Base-by-base conservation (phyloP, 2,113 vertebrate species). In the Fukomys damarensis region DNA sequence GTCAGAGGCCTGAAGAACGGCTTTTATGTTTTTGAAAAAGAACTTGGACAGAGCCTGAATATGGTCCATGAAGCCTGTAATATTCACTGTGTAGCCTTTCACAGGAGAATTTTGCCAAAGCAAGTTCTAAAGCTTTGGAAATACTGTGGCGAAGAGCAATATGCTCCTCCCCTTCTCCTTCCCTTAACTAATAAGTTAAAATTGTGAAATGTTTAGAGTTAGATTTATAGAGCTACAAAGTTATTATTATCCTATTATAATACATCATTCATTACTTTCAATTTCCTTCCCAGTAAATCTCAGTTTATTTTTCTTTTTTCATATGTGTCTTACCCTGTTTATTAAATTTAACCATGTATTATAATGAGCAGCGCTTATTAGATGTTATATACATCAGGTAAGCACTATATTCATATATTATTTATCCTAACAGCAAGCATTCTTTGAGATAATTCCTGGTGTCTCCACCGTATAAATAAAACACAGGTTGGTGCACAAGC, bases 21-120 rank as follows among this genome's bases (percentile, higher is more conserved):
- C 38, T 94, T 84, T 97, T 41, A 76, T 7, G 30, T 63, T 94
- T 97, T 76, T 49, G 2, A 32, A 76, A 52, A 46, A 81, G n/a
- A 35, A 68, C 2, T 19, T 52, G n/a, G 19, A 32, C 14, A 91
- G 54, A 90, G 19, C 7, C 28, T 54, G 7, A 38, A 49, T 54
- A 9, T 68, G 28, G 43, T 46, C 14, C 12, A 0, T 84, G 65
- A 74, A 94, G 22, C 32, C 65, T 80, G 4, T 84, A 81, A 63
- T 68, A 54, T 58, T 87, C 63, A 85, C 19, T 74, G 8, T 6
- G 24, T 80, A 8, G 7, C 12, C 65, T 68, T 82, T 84, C n/a
- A 41, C n/a, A 93, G 76, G 38, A 58, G 43, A 56, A 5, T 30
- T 41, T 65, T 87, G 82, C 24, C 30, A 41, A 43, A 5, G 13